Evolutionary conservation across 2,113 vertebrate species (phyloP), one percentile per base, ranked within the genome.

Genomic region (Sinocyclocheilus rhinocerous): DNA sequence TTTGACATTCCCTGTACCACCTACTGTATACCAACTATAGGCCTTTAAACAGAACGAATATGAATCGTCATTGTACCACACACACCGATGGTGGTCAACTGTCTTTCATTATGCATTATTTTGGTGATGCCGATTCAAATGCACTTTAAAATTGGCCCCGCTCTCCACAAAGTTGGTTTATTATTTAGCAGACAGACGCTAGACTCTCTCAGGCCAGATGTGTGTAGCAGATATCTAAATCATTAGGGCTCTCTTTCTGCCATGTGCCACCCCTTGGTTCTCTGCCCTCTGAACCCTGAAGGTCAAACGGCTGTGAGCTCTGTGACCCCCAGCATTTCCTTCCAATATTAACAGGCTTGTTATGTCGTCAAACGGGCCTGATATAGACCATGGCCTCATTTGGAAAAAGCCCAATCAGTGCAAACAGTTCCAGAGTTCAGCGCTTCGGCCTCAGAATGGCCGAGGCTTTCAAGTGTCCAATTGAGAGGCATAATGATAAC

Each of bases 141-240:
- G 45, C 45, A 52, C 50, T 52, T 52, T 52, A 52, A 48, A 57
- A 80, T 72, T 59, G 11, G 50, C 76, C 76, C n/a, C 2, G 29
- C 29, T 79, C 63, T 85, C 22, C 22, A 79, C 45, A 80, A 92
- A 91, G 90, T 88, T 87, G 89, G 90, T 89, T 94, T 93, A 91
- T 93, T 92, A 92, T 91, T 63, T 50, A 89, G 89, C 72, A 70
- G 73, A 80, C 83, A 73, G 69, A 50, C 57, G 24, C 84, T 92
- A 89, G 92, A 92, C 88, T 88, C 91, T 90, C 91, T 89, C 87
- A 91, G 90, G 72, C 36, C 76, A 22, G 86, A 33, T 33, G 45
- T 88, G 90, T 98, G 97, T 97, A 99, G 97, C 96, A 95, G 97
- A 98, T 97, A 96, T 95, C 96, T 98, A 98, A 99, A 99, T 96